Evolutionary conservation across 2,888 invertebrate species (phyloP).

Genomic region (Diploptera punctata): DNA sequence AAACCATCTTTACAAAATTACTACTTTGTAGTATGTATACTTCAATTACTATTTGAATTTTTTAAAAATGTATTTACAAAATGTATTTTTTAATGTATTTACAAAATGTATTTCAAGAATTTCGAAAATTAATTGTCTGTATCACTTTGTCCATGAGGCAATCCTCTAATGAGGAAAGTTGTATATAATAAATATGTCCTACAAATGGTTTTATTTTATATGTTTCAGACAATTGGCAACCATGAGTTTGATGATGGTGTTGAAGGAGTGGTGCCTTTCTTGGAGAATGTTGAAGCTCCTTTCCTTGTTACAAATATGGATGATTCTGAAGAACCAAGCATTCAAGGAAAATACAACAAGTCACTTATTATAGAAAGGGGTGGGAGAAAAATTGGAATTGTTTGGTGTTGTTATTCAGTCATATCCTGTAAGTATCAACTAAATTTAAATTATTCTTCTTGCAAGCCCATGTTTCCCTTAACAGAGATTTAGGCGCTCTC

Average conservation of each 20-base stretch:
- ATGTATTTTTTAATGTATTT: no score
- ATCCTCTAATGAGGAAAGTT: no score
- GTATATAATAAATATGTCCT: background rate
- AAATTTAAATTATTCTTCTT: no score
- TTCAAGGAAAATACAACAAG: slow-evolving; percentile 65
- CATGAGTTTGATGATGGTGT: slow-evolving; percentile 86
- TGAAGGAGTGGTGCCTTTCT: slow-evolving; percentile 73
- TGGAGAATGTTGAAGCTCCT: slow-evolving; percentile 67
- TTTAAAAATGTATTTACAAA: no score
- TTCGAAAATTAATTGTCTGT: no score
- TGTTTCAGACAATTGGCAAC: slow-evolving; percentile 76
- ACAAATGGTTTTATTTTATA: slow-evolving; percentile 12
- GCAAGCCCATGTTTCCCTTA: no score
- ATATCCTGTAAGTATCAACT: slow-evolving; percentile 65
- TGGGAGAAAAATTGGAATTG: slow-evolving; percentile 75
- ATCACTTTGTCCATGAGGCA: no score
- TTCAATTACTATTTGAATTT: no score
- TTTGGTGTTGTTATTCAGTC: slow-evolving; percentile 77
- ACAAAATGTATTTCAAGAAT: no score
- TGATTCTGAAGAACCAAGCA: slow-evolving; percentile 66
- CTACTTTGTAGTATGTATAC: no score
- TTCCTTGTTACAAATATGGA: slow-evolving; percentile 81
- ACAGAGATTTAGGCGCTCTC: no score
- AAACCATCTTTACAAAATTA: no score
- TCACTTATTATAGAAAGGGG: slow-evolving; percentile 67